Evolutionary conservation across 2,113 vertebrate species (phyloP).

Genomic region (Gulo gulo): DNA sequence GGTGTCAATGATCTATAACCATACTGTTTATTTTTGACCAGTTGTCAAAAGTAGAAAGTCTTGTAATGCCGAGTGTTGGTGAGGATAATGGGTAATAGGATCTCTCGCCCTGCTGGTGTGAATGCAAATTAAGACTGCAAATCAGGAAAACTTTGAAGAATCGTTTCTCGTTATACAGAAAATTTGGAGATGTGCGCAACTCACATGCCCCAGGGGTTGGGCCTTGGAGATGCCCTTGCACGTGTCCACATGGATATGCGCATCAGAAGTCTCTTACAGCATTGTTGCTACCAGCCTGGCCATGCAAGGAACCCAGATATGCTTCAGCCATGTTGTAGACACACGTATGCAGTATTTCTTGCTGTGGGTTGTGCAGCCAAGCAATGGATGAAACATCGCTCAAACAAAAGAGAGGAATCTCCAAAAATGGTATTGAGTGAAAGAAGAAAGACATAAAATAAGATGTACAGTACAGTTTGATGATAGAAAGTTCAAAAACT

Average conservation of each 20-base stretch:
- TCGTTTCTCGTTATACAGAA: background rate
- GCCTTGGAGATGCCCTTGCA: background rate
- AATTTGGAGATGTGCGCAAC: background rate
- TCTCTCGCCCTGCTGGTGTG: background rate
- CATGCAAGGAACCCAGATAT: background rate
- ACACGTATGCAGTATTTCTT: background rate
- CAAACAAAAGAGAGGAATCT: background rate
- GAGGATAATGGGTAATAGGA: background rate
- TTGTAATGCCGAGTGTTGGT: background rate
- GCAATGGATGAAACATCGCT: background rate
- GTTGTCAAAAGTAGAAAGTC: background rate
- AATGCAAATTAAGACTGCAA: background rate
- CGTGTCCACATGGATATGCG: background rate
- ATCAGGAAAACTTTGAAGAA: background rate
- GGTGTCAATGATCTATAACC: background rate
- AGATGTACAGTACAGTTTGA: background rate
- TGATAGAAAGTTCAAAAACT: background rate
- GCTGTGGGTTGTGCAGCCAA: background rate
- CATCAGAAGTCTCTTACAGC: background rate
- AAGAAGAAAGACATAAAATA: background rate
- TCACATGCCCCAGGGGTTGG: background rate
- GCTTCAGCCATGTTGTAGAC: background rate
- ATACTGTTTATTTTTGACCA: background rate
- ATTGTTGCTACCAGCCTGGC: background rate
- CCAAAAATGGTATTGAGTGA: background rate